Evolutionary conservation across 2,113 vertebrate species (phyloP).

Genomic region (Bubo bubo): DNA sequence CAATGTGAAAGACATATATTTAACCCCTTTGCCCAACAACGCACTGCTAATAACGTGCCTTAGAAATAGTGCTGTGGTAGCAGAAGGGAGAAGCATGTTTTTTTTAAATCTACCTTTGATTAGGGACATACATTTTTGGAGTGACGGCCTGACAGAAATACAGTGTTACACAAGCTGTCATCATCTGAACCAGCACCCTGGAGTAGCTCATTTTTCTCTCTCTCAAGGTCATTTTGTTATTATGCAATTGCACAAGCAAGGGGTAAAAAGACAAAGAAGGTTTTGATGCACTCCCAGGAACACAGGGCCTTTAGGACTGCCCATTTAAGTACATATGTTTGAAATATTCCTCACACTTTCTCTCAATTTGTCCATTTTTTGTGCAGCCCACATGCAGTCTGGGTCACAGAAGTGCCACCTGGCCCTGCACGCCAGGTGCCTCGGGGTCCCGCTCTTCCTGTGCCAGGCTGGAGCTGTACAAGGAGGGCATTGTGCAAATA

Average conservation of each 20-base stretch:
- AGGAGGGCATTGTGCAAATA: not conserved
- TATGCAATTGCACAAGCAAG: not conserved
- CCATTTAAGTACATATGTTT: not conserved
- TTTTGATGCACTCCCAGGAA: not conserved
- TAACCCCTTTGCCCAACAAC: not conserved
- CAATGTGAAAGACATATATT: not conserved
- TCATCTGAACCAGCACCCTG: slow-evolving; percentile 1
- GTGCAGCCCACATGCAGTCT: not conserved
- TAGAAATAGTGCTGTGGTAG: not conserved
- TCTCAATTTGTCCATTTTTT: not conserved
- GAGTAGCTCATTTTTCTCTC: not conserved
- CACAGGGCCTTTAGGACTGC: not conserved
- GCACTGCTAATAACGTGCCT: not conserved
- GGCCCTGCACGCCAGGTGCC: rapidly evolving
- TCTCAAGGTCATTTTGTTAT: slow-evolving; percentile 27
- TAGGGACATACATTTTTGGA: slow-evolving; percentile 6
- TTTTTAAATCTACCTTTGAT: not conserved
- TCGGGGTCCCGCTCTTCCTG: rapidly evolving
- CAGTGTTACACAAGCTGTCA: slow-evolving; percentile 30
- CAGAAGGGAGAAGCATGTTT: not conserved
- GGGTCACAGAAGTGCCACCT: no score
- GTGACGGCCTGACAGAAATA: slow-evolving; percentile 9
- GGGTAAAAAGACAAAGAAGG: not conserved
- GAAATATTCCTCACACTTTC: not conserved
- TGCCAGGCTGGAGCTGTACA: not conserved